phyloP scores from a whole-genome alignment of 2,797 vertebrate species.

The Falco columbarius region DNA sequence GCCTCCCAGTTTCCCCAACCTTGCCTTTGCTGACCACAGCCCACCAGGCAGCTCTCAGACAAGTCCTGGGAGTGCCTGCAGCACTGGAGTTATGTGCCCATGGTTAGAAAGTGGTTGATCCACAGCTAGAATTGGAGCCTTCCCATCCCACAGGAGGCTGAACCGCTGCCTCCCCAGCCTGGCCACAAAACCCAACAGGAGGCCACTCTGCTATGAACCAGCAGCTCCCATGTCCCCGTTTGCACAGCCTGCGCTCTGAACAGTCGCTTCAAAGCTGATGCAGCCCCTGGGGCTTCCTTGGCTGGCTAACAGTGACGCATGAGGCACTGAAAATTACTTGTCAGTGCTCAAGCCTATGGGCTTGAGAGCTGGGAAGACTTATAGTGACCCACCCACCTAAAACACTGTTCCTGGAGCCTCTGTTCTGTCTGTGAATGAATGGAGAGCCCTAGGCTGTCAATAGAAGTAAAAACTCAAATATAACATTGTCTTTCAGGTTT shows the following conservation, averaged over 20 bases:
- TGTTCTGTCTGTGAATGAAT: neutral
- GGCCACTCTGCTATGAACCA: neutral
- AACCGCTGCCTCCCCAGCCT: neutral
- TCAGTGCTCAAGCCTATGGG: neutral
- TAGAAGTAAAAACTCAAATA: neutral
- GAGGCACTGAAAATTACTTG: neutral
- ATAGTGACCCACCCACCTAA: neutral
- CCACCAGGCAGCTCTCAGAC: neutral
- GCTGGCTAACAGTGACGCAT: neutral
- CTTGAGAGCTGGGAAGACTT: neutral
- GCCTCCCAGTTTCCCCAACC: neutral
- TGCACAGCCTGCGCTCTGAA: neutral
- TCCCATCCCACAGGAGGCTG: neutral
- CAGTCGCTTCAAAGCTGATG: neutral
- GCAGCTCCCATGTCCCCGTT: neutral
- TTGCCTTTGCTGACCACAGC: neutral
- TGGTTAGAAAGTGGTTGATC: neutral
- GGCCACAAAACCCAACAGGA: neutral
- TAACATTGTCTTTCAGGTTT: neutral
- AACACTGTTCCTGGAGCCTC: neutral
- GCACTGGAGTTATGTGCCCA: neutral
- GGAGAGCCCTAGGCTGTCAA: neutral
- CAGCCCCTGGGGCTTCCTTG: neutral
- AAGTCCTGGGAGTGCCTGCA: neutral
- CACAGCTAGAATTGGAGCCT: neutral